These are phyloP conservation scores for Tineola bisselliella DNA, from an alignment of 2,888 invertebrate species.

Conservation along the genomic window DNA sequence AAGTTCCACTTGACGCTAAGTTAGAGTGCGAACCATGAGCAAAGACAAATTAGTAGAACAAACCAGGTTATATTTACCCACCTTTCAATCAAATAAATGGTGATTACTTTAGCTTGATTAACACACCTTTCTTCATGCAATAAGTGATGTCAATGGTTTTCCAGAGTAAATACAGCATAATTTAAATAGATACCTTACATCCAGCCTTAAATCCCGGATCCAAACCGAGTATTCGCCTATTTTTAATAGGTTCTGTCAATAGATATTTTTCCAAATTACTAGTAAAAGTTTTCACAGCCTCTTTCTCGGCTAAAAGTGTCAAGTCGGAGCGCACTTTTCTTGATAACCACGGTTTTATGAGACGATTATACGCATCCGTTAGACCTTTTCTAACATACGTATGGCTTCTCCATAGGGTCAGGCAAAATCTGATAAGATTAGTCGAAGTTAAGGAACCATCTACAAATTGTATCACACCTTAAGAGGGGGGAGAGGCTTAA, in stretches of 20 bases:
- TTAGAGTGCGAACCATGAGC: too few relatives aligned
- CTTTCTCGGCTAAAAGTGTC: constrained; percentile 79
- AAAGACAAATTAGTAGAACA: too few relatives aligned
- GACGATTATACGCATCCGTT: constrained; percentile 49
- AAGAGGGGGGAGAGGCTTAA: too few relatives aligned
- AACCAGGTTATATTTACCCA: too few relatives aligned
- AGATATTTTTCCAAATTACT: constrained; percentile 86
- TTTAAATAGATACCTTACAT: constrained; percentile 86
- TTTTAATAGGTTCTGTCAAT: constrained; percentile 81
- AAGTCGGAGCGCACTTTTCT: constrained; percentile 78
- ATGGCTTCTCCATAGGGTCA: constrained; percentile 44
- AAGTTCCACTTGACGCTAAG: too few relatives aligned
- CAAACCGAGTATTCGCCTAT: constrained; percentile 81
- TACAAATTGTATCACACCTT: too few relatives aligned
- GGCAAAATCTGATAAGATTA: constrained; percentile 54
- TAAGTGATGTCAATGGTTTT: too few relatives aligned
- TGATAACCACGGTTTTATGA: constrained; percentile 71
- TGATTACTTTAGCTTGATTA: too few relatives aligned
- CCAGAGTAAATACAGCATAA: too few relatives aligned
- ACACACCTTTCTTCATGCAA: too few relatives aligned
- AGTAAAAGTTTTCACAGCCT: constrained; percentile 86
- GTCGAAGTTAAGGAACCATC: too few relatives aligned
- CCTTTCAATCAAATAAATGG: too few relatives aligned
- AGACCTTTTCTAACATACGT: constrained; percentile 52
- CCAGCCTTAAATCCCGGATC: constrained; percentile 93